Base-by-base conservation (phyloP, 2,888 invertebrate genomes). In the Tuberolachnus salignus region DNA sequence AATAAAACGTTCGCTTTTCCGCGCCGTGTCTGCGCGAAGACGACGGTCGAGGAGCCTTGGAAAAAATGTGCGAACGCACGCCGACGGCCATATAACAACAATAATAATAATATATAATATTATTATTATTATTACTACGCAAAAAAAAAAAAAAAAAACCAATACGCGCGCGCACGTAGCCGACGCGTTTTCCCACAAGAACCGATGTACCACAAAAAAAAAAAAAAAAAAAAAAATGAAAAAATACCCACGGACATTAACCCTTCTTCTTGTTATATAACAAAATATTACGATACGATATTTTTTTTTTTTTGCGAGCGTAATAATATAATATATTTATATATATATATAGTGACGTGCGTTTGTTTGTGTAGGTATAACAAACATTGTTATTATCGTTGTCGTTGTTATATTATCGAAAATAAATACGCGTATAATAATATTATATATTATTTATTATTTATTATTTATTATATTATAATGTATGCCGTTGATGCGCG, bases 101-200 rank as follows among this genome's bases (percentile, higher is more conserved):
- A n/a, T n/a, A n/a, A n/a, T n/a, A n/a, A n/a, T n/a, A n/a, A n/a
- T n/a, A n/a, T n/a, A n/a, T n/a, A n/a, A n/a, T n/a, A n/a, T n/a
- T n/a, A n/a, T n/a, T n/a, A n/a, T n/a, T n/a, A n/a, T n/a, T n/a
- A n/a, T n/a, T n/a, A n/a, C n/a, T n/a, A 53, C 53, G 14, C 16
- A 53, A 3, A 9, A 6, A 10, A 1, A 2, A 49, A 4, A 49
- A 10, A 13, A 13, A 49, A 13, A 49, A 49, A 49, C 3, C 13
- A 14, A 14, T 8, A 16, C 14, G 9, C 44, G 57, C 19, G 1
- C 1, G 23, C 19, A 53, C 2, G 61, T n/a, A 34, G 3, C 44
- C 34, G 53, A 26, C 57, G n/a, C n/a, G 64, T 16, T 66, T 74
- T 74, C 74, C 74, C 74, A 74, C 74, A 74, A 74, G 53, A 53